Base-by-base conservation (phyloP, 2,888 invertebrate genomes). In the Clitarchus hookeri region DNA sequence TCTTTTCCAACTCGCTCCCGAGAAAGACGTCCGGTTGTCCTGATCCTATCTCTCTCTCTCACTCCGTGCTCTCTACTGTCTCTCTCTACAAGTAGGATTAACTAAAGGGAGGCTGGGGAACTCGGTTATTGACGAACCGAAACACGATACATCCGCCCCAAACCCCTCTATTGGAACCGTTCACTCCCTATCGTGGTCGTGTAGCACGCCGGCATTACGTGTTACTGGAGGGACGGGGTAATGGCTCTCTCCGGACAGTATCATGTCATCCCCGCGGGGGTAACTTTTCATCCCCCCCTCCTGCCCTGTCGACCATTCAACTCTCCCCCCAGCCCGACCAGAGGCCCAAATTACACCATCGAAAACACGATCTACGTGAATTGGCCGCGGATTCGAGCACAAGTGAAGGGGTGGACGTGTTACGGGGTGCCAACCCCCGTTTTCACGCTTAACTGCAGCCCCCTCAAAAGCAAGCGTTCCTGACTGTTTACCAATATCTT, bases 191-290 rank as follows among this genome's bases (percentile, higher is more conserved):
- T 48, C 48, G 65, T n/a, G 65, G 65, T 19, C 65, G n/a, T 65
- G 65, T 65, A 65, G 65, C 65, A n/a, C 65, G 65, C n/a, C 1
- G 23, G 65, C 65, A 65, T 65, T 65, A 65, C 12, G 65, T 65
- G 65, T 65, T n/a, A 9, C 8, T 8, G 65, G 65, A 8, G 65
- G 48, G 19, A 65, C 13, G 65, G 65, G 65, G 65, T 65, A 65
- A 65, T 65, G 65, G n/a, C 65, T n/a, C 65, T n/a, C 65, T 65
- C 65, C 23, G 65, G 65, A n/a, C 65, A n/a, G 65, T 65, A 65
- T 65, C 65, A 65, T 65, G 65, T 65, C 65, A 65, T 19, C 19
- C 65, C 16, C 65, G 65, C 65, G 65, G 65, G 65, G 65, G 65
- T n/a, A 65, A 65, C 65, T 1, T 65, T 65, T 65, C 65, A 65